Evolutionary conservation across 2,797 vertebrate genomes (phyloP).

Genomic region (Falco cherrug): DNA sequence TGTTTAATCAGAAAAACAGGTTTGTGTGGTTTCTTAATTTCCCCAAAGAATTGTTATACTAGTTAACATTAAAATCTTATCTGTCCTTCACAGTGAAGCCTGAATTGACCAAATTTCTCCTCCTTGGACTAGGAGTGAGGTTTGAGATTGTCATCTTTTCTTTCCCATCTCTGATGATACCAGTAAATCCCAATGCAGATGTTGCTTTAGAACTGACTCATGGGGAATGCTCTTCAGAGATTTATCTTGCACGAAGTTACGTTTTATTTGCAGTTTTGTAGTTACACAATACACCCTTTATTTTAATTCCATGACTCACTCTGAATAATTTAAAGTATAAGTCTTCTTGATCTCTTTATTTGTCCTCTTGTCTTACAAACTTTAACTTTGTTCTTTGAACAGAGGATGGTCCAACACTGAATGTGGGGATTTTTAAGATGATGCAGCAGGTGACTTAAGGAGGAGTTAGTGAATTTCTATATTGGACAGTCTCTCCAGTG

Average conservation of each 20-base stretch:
- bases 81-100: background rate
- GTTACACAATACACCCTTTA: background rate
- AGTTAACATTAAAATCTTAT: background rate
- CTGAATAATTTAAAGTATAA: background rate
- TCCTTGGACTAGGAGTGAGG: background rate
- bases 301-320: background rate
- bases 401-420: background rate
- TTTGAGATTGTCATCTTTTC: background rate
- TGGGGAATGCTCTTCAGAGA: background rate
- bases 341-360: constrained; percentile 14
- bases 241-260: background rate
- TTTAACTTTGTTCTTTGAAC: background rate
- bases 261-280: background rate
- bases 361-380: background rate
- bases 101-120: background rate
- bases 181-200: background rate
- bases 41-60: background rate
- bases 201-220: background rate
- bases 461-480: background rate
- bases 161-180: background rate
- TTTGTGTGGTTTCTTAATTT: constrained; percentile 1
- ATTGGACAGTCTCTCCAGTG: background rate
- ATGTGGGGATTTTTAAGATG: background rate
- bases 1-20: background rate
- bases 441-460: background rate